Conservation (phyloP, 2,797 vertebrate species). For the Kryptolebias ocellatus region DNA sequence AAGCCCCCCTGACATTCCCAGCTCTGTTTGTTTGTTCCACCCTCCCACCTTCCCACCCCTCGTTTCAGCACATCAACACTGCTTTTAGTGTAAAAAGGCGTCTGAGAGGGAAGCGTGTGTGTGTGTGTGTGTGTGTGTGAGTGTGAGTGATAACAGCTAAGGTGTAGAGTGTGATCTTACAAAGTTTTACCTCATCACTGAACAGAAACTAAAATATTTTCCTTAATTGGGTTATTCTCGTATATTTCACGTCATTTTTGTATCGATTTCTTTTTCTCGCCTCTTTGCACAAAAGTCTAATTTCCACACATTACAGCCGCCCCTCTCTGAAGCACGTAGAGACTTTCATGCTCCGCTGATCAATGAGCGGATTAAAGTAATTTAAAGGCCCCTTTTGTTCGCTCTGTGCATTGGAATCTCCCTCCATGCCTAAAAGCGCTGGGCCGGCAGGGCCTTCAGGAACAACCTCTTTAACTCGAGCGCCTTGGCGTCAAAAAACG, state of each 20-base stretch:
- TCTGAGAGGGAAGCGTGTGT: conserved; percentile 3
- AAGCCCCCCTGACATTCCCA: conserved; percentile 46
- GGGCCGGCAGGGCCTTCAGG: conserved; percentile 27
- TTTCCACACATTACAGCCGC: conserved; percentile 40
- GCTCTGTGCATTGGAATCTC: conserved; percentile 47
- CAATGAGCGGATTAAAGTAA: conserved; percentile 65
- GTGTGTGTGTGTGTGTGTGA: conserved; percentile 32
- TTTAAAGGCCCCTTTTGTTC: conserved; percentile 57
- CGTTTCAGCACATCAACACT: conserved; percentile 34
- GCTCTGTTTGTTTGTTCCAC: conserved; percentile 46
- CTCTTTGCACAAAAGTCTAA: conserved; percentile 37
- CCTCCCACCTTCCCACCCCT: conserved; percentile 8
- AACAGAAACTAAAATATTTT: too few species aligned
- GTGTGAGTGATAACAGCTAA: conserved; percentile 35
- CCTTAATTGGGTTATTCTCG: too few species aligned
- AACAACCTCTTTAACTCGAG: conserved; percentile 21
- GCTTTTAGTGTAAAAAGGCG: conserved; percentile 49
- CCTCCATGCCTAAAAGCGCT: conserved; percentile 40
- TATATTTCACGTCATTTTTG: not conserved
- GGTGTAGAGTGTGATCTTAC: too few species aligned
- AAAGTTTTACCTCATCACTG: too few species aligned
- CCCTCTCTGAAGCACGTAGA: conserved; percentile 38
- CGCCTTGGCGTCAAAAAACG: conserved; percentile 31
- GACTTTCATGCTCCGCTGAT: conserved; percentile 67
- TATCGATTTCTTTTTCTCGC: conserved; percentile 30